phyloP scores from a whole-genome alignment of 2,113 vertebrate genomes.

The Anguilla japonica region DNA sequence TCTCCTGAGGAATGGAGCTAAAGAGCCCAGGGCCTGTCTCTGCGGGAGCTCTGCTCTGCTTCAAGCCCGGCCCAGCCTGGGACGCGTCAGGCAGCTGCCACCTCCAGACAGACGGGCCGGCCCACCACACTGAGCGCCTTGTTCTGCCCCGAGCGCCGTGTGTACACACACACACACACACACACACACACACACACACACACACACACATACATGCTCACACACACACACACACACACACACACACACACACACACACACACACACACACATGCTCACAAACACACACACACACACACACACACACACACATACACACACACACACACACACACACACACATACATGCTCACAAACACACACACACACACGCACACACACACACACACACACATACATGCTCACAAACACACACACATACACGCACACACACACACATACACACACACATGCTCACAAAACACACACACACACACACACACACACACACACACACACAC shows the following conservation, averaged over 20 bases:
- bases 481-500: no score
- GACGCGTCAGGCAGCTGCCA: conserved; percentile 25
- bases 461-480: not conserved
- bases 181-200: conserved; percentile 16
- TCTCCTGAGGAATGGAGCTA: conserved; percentile 26
- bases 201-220: not conserved
- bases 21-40: conserved; percentile 19
- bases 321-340: not conserved
- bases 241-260: not conserved
- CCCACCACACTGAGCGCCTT: not conserved
- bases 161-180: not conserved
- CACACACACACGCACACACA: not conserved
- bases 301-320: not conserved
- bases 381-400: not conserved
- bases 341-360: conserved; percentile 5
- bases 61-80: conserved; percentile 13
- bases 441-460: not conserved
- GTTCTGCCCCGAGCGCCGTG: not conserved
- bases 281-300: not conserved
- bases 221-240: not conserved
- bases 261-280: not conserved
- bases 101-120: conserved; percentile 12
- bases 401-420: conserved; percentile 19
- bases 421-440: not conserved
- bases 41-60: conserved; percentile 13